phyloP scores from a whole-genome alignment of 2,888 invertebrate species.

The Craniophora ligustri region DNA sequence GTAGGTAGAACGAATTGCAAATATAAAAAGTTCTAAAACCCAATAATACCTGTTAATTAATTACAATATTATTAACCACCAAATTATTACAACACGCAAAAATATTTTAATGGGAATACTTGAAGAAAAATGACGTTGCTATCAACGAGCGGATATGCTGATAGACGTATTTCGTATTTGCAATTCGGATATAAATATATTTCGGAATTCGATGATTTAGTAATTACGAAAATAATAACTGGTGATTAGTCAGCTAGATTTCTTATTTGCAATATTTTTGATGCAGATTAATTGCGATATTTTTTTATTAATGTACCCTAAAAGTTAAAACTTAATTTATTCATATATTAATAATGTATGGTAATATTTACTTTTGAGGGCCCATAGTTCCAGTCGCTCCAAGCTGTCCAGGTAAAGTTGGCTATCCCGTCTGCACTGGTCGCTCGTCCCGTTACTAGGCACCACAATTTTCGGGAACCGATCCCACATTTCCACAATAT shows the following conservation, averaged over 20 bases:
- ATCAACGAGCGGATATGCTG: constrained; percentile 1
- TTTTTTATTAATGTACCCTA: not conserved
- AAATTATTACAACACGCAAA: not conserved
- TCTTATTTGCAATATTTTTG: not conserved
- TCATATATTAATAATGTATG: no score
- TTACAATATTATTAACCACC: no score
- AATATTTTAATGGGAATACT: not conserved
- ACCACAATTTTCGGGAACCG: constrained; percentile 81
- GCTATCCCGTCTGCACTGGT: constrained; percentile 81
- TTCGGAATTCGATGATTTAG: constrained; percentile 10
- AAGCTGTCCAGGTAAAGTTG: constrained; percentile 75
- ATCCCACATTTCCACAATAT: constrained; percentile 78
- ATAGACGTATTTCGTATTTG: constrained; percentile 7
- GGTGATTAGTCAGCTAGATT: not conserved
- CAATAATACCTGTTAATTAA: no score
- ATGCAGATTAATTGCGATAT: not conserved
- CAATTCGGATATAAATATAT: constrained; percentile 16
- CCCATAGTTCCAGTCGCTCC: constrained; percentile 83
- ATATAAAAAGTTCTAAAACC: no score
- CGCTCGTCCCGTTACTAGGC: constrained; percentile 81
- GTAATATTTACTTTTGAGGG: constrained; percentile 86
- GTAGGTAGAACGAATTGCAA: no score
- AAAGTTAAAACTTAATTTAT: no score
- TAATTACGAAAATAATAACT: not conserved
- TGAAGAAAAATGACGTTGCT: constrained; percentile 5